Percentiles rank a stretch among this genome's conserved stretches.
These are phyloP conservation scores for Opisthograptis luteolata DNA, from an alignment of 2,888 invertebrate species.

Conservation along the genomic window DNA sequence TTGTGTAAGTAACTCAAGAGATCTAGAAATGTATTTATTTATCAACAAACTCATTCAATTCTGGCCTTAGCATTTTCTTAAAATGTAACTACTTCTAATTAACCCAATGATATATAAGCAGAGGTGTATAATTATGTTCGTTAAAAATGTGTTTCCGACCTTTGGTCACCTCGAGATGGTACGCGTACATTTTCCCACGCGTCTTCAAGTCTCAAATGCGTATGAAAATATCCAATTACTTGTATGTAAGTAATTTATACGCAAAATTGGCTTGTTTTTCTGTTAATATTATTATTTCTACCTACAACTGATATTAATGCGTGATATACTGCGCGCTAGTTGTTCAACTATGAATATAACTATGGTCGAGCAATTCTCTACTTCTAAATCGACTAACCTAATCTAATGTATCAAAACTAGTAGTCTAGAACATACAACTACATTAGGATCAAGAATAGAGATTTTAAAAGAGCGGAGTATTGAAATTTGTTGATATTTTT, in stretches of 20 bases:
- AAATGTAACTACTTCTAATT: constrained; percentile 6
- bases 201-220: constrained; percentile 47
- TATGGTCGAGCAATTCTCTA: not conserved
- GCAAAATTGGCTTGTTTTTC: constrained; percentile 30
- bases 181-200: constrained; percentile 66
- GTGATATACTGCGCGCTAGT: constrained; percentile 2
- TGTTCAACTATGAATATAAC: not conserved
- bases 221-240: constrained; percentile 57
- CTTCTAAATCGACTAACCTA: too few relatives aligned
- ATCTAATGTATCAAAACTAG: too few relatives aligned
- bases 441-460: too few relatives aligned
- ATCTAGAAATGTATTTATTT: too few relatives aligned
- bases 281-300: constrained; percentile 23
- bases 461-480: too few relatives aligned
- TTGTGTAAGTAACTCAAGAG: too few relatives aligned
- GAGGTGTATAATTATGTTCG: constrained; percentile 19
- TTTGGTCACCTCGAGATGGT: constrained; percentile 52
- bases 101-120: constrained; percentile 15
- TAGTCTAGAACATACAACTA: too few relatives aligned
- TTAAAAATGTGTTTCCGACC: constrained; percentile 26
- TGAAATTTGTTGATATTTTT: too few relatives aligned
- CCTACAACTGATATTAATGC: too few relatives aligned
- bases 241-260: constrained; percentile 47
- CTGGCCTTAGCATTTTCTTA: constrained; percentile 6
- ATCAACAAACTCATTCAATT: too few relatives aligned